Conservation (phyloP, 2,113 vertebrate genomes). For the Salvelinus fontinalis region DNA sequence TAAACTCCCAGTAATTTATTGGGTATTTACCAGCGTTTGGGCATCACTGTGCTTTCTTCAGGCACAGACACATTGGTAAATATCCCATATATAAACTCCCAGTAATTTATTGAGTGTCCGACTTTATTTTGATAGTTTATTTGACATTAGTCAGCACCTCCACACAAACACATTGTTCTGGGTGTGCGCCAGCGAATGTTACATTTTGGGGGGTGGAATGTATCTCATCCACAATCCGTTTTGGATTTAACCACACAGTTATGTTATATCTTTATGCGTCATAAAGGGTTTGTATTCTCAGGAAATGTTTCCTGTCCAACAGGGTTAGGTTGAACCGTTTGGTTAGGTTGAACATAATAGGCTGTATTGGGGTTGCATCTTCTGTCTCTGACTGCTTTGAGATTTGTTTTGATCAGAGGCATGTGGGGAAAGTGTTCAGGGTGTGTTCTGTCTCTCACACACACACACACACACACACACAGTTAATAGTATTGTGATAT, state of each 20-base stretch:
- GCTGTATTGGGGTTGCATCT: not conserved
- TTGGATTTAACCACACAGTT: not conserved
- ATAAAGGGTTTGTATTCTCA: conserved; percentile 50
- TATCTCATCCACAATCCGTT: not conserved
- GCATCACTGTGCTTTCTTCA: too few relatives aligned
- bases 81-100: too few relatives aligned
- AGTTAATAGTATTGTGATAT: conserved; percentile 25
- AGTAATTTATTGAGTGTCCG: too few relatives aligned
- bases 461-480: not conserved
- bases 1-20: too few relatives aligned
- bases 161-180: too few relatives aligned
- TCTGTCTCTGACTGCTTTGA: not conserved
- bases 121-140: too few relatives aligned
- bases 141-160: too few relatives aligned
- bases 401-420: conserved; percentile 9
- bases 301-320: conserved; percentile 32
- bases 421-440: not conserved
- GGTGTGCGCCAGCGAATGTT: too few relatives aligned
- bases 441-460: conserved; percentile 1
- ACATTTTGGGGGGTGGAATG: not conserved
- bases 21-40: too few relatives aligned
- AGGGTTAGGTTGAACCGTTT: not conserved
- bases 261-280: not conserved
- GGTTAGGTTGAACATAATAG: not conserved
- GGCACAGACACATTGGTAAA: too few relatives aligned